Evolutionary conservation across 2,113 vertebrate genomes (phyloP).

Genomic region (Phycodurus eques): DNA sequence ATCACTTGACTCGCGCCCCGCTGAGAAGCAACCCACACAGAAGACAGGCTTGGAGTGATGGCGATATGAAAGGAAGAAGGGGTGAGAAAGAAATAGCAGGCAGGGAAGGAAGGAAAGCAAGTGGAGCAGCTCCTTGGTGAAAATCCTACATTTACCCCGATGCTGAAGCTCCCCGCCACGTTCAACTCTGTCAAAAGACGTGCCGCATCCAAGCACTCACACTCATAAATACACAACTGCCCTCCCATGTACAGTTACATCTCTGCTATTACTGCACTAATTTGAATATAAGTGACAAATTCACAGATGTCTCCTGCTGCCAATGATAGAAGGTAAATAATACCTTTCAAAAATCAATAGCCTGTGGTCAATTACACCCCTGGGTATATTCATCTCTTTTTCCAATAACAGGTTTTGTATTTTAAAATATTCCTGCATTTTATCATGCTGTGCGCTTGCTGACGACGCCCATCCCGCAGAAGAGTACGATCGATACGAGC

Average conservation of each 20-base stretch:
- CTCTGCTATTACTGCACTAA: constrained; percentile 13
- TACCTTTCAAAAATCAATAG: constrained; percentile 22
- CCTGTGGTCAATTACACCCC: constrained; percentile 23
- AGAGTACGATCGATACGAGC: constrained; percentile 53
- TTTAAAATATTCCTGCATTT: constrained; percentile 54
- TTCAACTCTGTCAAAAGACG: constrained; percentile 45
- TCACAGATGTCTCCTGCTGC: constrained; percentile 6
- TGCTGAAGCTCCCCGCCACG: constrained; percentile 18
- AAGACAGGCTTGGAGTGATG: constrained; percentile 48
- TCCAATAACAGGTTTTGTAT: constrained; percentile 40
- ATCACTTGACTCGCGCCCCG: constrained; percentile 64
- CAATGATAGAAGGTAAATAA: constrained; percentile 23
- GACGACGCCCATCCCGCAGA: constrained; percentile 32
- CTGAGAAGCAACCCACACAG: constrained; percentile 55
- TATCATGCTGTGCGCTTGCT: constrained; percentile 45
- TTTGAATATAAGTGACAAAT: constrained; percentile 14
- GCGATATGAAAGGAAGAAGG: constrained; percentile 33
- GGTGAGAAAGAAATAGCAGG: constrained; percentile 44
- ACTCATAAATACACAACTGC: constrained; percentile 11
- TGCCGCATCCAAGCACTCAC: constrained; percentile 15
- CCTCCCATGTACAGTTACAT: constrained; percentile 25
- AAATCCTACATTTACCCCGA: constrained; percentile 48
- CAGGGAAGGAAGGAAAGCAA: constrained; percentile 30
- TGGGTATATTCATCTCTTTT: constrained; percentile 35
- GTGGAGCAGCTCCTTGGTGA: constrained; percentile 32